phyloP scores from a whole-genome alignment of 2,888 invertebrate genomes.

The Leuctra nigra region DNA sequence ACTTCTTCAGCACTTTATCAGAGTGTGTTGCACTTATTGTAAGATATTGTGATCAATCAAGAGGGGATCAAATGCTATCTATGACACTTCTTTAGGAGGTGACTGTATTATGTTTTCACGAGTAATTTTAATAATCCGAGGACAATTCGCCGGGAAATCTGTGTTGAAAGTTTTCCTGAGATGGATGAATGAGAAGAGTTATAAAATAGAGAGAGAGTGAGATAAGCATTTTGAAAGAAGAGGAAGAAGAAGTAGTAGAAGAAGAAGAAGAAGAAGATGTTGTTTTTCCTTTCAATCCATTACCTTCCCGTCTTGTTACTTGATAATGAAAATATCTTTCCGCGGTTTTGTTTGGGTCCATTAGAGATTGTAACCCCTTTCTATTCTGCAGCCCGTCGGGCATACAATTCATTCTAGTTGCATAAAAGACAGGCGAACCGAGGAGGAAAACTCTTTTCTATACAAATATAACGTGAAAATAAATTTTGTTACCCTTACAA shows the following conservation, averaged over 20 bases:
- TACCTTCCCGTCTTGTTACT: conserved; percentile 15
- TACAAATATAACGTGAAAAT: too few species aligned
- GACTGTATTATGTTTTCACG: too few species aligned
- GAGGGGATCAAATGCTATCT: too few species aligned
- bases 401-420: conserved; percentile 2
- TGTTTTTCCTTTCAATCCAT: conserved; percentile 17
- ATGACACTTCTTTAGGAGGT: too few species aligned
- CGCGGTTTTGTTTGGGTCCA: conserved; percentile 11
- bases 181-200: conserved; percentile 3
- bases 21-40: too few species aligned
- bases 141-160: too few species aligned
- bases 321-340: conserved; percentile 18
- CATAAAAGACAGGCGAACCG: conserved; percentile 2
- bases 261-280: conserved; percentile 11
- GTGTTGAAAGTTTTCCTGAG: conserved; percentile 1
- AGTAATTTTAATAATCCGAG: too few species aligned
- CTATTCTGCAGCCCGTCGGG: background rate
- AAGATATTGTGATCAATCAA: too few species aligned
- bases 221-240: too few species aligned
- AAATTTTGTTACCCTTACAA: too few species aligned
- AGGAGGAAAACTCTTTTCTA: too few species aligned
- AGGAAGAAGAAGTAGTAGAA: background rate
- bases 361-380: background rate
- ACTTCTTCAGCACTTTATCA: too few species aligned
- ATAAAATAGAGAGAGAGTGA: background rate